Evolutionary conservation across 2,797 vertebrate species (phyloP).

Genomic region (Gadopsis bispinosus): DNA sequence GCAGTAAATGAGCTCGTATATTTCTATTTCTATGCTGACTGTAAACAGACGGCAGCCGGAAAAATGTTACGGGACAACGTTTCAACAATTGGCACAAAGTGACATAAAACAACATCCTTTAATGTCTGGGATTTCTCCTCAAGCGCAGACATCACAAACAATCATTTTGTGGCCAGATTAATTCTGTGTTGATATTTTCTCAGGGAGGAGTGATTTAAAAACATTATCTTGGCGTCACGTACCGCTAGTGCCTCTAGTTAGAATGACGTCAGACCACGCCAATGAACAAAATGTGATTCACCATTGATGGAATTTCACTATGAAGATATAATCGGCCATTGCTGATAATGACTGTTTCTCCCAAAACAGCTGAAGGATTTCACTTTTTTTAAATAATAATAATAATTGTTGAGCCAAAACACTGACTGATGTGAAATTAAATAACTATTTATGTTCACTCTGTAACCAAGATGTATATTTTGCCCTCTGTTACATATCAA

Average conservation of each 20-base stretch:
- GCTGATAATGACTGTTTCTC: conserved; percentile 70
- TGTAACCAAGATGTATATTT: conserved; percentile 28
- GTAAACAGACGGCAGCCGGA: conserved; percentile 16
- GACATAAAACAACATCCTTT: conserved; percentile 26
- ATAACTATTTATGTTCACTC: conserved; percentile 52
- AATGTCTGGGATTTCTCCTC: conserved; percentile 39
- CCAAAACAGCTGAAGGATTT: conserved; percentile 66
- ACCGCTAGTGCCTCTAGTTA: conserved; percentile 1
- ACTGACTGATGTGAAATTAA: conserved; percentile 41
- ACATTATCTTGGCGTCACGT: conserved; percentile 43
- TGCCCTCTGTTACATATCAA: conserved; percentile 16
- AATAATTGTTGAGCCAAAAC: conserved; percentile 52
- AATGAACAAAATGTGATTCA: conserved; percentile 46
- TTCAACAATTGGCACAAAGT: conserved; percentile 15
- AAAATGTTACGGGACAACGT: not conserved
- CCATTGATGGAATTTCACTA: conserved; percentile 53
- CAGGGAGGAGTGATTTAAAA: conserved; percentile 41
- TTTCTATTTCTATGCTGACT: not conserved
- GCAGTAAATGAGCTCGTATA: conserved; percentile 15
- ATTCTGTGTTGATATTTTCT: conserved; percentile 61
- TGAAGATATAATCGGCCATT: conserved; percentile 55
- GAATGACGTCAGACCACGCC: conserved; percentile 52
- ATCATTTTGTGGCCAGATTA: conserved; percentile 44
- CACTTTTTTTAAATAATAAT: conserved; percentile 49
- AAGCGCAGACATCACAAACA: conserved; percentile 35